phyloP scores from a whole-genome alignment of 2,797 vertebrate species.

The Champsocephalus gunnari region DNA sequence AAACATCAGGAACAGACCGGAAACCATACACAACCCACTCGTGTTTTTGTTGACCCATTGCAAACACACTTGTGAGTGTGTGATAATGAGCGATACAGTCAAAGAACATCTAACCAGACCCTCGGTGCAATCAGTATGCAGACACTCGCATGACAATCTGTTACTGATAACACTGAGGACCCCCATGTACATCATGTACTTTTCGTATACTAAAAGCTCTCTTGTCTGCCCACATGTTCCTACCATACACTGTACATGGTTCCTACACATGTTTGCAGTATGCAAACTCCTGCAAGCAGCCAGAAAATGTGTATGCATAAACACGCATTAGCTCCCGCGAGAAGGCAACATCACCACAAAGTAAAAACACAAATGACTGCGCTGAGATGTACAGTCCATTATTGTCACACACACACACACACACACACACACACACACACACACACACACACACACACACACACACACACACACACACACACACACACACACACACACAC shows the following conservation, averaged over 20 bases:
- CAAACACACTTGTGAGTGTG: conserved; percentile 10
- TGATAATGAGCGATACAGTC: background rate
- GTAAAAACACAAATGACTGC: conserved; percentile 8
- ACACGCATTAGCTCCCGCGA: background rate
- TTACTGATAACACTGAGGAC: background rate
- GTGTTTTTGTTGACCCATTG: conserved; percentile 6
- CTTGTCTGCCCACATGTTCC: conserved; percentile 50
- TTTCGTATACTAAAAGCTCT: conserved; percentile 28
- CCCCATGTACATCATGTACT: conserved; percentile 5
- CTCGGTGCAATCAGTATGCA: background rate
- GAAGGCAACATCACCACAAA: background rate
- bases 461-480: background rate
- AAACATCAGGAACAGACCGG: background rate
- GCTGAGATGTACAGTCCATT: background rate
- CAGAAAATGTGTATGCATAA: conserved; percentile 13
- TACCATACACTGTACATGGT: background rate
- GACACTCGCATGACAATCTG: background rate
- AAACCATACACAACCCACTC: conserved; percentile 24
- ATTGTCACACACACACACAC: background rate
- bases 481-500: background rate
- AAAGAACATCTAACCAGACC: background rate
- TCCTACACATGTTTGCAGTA: conserved; percentile 53
- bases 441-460: conserved; percentile 14
- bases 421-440: conserved; percentile 8
- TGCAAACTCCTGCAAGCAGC: conserved; percentile 50